Evolutionary conservation across 23 tunicate genomes (phyloP), one percentile per base, ranked within the genome.

Genomic region (Botrylloides violaceus): DNA sequence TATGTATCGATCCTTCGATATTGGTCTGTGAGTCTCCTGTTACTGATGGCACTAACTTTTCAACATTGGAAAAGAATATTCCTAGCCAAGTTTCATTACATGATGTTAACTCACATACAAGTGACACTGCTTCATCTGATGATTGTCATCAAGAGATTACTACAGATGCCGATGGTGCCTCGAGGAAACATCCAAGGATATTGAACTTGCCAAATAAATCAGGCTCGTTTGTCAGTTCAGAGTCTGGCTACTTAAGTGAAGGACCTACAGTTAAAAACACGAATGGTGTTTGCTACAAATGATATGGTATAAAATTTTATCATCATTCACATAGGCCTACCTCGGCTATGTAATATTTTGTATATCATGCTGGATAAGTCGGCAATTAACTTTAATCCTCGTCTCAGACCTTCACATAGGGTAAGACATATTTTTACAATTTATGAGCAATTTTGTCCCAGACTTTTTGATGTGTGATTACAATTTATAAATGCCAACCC

Each of bases 191-290:
- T 4, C 23, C 62, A 58, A 58, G 26, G 26, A 9, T 58, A 4
- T 9, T 4, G 5, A 58, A 58, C 23, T 4, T 9, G 7, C 23
- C 35, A 63, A 63, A 63, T 21, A 63, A 63, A 3, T 63, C 70
- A 0, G 58, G 32, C 18, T 68, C 74, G 0, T 39, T 56, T 68
- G 49, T 68, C 9, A 39, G 56, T 43, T 68, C 58, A 1, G 74
- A 68, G 47, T 68, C 74, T 12, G 74, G 74, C 21, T 68, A 68
- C 37, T 26, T 23, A 43, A 68, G 74, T 43, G 58, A 38, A 37
- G 74, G 37, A 43, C 15, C 53, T 7, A 15, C 9, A 9, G 53
- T 15, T 15, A 43, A 43, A 15, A 43, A 43, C n/a, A n/a, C n/a
- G n/a, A n/a, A n/a, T n/a, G n/a, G n/a, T n/a, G n/a, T n/a, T n/a